These are phyloP conservation scores for Ptilonorhynchus violaceus DNA, from an alignment of 2,113 vertebrate species.

Conservation along the genomic window DNA sequence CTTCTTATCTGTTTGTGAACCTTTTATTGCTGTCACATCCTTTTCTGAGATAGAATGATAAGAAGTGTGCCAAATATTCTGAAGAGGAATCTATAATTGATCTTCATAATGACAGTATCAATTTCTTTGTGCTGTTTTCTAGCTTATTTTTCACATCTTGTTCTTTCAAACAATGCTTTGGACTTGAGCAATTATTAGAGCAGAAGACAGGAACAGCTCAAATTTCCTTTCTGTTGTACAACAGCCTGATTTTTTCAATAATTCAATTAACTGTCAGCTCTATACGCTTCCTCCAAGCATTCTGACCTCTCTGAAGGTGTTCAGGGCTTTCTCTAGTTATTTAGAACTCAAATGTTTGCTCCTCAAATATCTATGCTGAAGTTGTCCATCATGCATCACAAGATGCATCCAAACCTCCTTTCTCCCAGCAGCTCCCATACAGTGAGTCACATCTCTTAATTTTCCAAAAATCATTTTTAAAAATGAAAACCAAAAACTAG, in stretches of 20 bases:
- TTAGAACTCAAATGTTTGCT: background rate
- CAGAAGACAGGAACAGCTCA: background rate
- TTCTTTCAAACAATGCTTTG: background rate
- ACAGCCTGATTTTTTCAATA: background rate
- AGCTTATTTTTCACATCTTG: background rate
- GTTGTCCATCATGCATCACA: background rate
- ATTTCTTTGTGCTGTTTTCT: background rate
- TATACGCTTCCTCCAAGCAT: background rate
- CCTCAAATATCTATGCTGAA: background rate
- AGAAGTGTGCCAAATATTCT: background rate
- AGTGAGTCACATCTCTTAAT: background rate
- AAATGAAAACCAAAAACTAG: fast-evolving
- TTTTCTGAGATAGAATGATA: background rate
- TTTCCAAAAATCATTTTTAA: background rate
- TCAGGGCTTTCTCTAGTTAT: background rate
- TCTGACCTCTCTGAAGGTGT: background rate
- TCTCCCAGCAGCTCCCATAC: background rate
- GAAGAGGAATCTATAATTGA: background rate
- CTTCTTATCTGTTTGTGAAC: background rate
- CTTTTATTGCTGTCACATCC: slow-evolving; percentile 1
- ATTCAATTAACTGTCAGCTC: background rate
- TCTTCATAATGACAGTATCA: background rate
- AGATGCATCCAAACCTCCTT: background rate
- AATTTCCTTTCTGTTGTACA: background rate
- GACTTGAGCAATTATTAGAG: background rate